phyloP scores from a whole-genome alignment of 2,113 vertebrate genomes.

The Alethe diademata region DNA sequence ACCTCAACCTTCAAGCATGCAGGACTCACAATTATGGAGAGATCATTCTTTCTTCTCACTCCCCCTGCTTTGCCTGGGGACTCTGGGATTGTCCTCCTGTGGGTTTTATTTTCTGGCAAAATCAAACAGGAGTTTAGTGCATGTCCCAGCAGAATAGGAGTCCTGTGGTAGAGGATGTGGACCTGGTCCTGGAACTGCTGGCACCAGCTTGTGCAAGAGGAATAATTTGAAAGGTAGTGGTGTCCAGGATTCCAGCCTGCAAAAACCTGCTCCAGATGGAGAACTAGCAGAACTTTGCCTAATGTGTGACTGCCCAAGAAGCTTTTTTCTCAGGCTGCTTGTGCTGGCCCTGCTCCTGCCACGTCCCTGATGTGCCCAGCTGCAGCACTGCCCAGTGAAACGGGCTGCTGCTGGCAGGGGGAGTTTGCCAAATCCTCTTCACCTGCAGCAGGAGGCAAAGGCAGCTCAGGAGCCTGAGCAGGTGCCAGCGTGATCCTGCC shows the following conservation, averaged over 20 bases:
- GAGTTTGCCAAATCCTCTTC: not conserved
- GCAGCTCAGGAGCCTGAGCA: not conserved
- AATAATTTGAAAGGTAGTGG: not conserved
- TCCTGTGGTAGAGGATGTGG: not conserved
- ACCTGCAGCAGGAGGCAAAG: not conserved
- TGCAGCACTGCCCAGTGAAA: not conserved
- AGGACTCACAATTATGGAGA: not conserved
- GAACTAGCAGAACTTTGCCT: not conserved
- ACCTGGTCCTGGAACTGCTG: not conserved
- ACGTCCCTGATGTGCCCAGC: fast-evolving
- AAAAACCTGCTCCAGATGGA: not conserved
- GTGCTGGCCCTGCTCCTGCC: not conserved
- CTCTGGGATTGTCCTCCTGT: not conserved
- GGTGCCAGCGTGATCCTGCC: not conserved
- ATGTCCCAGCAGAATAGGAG: not conserved
- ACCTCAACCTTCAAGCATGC: not conserved
- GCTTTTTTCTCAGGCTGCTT: not conserved
- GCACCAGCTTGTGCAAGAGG: not conserved
- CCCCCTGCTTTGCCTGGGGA: fast-evolving
- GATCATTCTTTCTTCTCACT: fast-evolving
- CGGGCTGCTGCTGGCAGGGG: not conserved
- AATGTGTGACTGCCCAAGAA: not conserved
- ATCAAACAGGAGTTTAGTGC: not conserved
- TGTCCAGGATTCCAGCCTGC: not conserved
- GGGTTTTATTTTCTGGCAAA: not conserved